These are phyloP conservation scores for Crypturellus undulatus DNA, from an alignment of 2,113 vertebrate species.

Conservation along the genomic window DNA sequence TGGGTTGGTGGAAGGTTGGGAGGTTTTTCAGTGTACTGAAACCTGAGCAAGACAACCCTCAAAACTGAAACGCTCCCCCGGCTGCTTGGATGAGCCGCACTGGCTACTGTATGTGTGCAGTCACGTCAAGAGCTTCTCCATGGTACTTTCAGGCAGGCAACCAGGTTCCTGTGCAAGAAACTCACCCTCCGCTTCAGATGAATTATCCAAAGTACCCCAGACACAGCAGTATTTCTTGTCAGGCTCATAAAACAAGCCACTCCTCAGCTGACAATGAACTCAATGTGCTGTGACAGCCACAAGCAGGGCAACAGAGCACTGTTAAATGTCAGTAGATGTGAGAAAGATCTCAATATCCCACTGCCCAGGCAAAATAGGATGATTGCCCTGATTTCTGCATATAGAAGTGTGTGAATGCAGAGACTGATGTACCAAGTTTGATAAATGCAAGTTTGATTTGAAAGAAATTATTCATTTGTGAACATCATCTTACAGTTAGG, in stretches of 20 bases:
- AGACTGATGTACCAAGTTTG: not conserved
- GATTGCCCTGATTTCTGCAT: not conserved
- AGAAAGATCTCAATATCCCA: not conserved
- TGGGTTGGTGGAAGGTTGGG: not conserved
- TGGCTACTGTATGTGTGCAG: not conserved
- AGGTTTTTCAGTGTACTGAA: not conserved
- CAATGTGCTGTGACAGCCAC: slow-evolving; percentile 26
- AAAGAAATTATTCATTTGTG: not conserved
- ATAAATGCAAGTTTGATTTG: not conserved
- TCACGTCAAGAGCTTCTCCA: not conserved
- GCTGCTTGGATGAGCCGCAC: not conserved
- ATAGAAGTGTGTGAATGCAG: not conserved
- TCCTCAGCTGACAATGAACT: slow-evolving; percentile 1
- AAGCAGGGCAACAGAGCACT: slow-evolving; percentile 27
- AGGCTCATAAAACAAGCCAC: slow-evolving; percentile 5
- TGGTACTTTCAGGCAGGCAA: not conserved
- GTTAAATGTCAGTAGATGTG: not conserved
- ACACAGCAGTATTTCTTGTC: slow-evolving; percentile 2
- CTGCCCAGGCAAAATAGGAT: not conserved
- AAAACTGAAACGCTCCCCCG: not conserved
- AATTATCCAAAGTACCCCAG: not conserved
- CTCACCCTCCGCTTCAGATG: not conserved
- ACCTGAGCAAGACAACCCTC: not conserved
- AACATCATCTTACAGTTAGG: not conserved
- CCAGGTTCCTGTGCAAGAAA: not conserved